These are phyloP conservation scores for Penaeus vannamei DNA, from an alignment of 1,140 invertebrate genomes.

Conservation along the genomic window DNA sequence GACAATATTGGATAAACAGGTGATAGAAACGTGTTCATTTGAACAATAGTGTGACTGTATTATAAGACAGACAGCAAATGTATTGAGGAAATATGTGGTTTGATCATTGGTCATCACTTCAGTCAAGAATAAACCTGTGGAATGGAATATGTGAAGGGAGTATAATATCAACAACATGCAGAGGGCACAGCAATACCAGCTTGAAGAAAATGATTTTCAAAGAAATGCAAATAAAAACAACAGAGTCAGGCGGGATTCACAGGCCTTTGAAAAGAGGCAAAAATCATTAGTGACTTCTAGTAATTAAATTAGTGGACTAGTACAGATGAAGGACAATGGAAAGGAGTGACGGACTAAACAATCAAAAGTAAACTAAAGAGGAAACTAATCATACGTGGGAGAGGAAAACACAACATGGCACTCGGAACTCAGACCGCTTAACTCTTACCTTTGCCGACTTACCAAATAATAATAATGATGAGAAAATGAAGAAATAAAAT, in stretches of 20 bases:
- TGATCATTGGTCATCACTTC: slow-evolving; percentile 27
- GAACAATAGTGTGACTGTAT: slow-evolving; percentile 48
- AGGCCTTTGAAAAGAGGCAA: slow-evolving; percentile 37
- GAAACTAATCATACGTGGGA: slow-evolving; percentile 3
- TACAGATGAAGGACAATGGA: background rate
- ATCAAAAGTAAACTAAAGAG: slow-evolving; percentile 31
- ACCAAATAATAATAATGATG: slow-evolving; percentile 62
- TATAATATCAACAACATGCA: slow-evolving; percentile 56
- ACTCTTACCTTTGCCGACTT: slow-evolving; percentile 60
- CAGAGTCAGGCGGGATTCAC: slow-evolving; percentile 42
- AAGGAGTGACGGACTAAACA: slow-evolving; percentile 32
- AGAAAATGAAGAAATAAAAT: slow-evolving; percentile 59
- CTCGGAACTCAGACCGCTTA: background rate
- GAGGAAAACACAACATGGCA: slow-evolving; percentile 30
- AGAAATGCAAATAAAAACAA: slow-evolving; percentile 30
- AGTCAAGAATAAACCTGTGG: slow-evolving; percentile 42
- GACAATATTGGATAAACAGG: slow-evolving; percentile 51
- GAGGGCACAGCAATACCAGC: slow-evolving; percentile 27
- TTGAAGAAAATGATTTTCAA: slow-evolving; percentile 22
- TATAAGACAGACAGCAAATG: slow-evolving; percentile 42
- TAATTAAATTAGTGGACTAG: slow-evolving; percentile 2
- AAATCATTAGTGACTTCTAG: background rate
- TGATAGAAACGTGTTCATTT: slow-evolving; percentile 42
- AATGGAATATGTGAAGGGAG: slow-evolving; percentile 23
- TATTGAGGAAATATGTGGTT: slow-evolving; percentile 44